phyloP scores from a whole-genome alignment of 2,113 vertebrate species.

The Arothron firmamentum region DNA sequence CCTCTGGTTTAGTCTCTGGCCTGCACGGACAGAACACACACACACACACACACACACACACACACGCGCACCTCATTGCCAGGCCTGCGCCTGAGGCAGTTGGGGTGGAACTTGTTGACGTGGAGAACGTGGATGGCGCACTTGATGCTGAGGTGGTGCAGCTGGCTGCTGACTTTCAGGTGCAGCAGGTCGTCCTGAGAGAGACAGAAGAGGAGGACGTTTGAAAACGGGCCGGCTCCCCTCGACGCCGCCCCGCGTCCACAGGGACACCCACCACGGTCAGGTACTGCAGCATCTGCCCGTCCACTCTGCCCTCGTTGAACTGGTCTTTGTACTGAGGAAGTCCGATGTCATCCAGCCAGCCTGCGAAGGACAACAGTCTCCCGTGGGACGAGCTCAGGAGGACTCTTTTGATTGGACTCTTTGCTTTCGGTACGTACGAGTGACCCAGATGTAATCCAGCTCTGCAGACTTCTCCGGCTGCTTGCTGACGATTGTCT shows the following conservation, averaged over 20 bases:
- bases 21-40: too few relatives aligned
- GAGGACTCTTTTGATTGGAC: not conserved
- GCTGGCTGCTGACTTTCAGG: slow-evolving; percentile 94
- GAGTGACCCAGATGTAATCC: slow-evolving; percentile 93
- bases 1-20: too few relatives aligned
- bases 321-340: slow-evolving; percentile 99
- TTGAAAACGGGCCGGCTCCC: not conserved
- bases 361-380: slow-evolving; percentile 70
- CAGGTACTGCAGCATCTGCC: slow-evolving; percentile 91
- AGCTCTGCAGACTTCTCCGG: slow-evolving; percentile 86
- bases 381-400: too few relatives aligned
- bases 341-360: slow-evolving; percentile 96
- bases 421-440: slow-evolving; percentile 71
- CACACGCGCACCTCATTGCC: slow-evolving; percentile 82
- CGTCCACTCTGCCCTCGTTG: slow-evolving; percentile 90
- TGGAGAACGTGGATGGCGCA: slow-evolving; percentile 95
- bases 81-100: slow-evolving; percentile 89
- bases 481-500: slow-evolving; percentile 78
- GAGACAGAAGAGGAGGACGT: slow-evolving; percentile 11
- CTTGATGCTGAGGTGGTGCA: slow-evolving; percentile 97
- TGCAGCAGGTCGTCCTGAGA: slow-evolving; percentile 91
- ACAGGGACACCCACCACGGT: slow-evolving; percentile 83
- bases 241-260: not conserved
- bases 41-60: not conserved
- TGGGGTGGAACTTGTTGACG: slow-evolving; percentile 87